phyloP scores from a whole-genome alignment of 1,140 invertebrate species.

The Drosophila trapezifrons region DNA sequence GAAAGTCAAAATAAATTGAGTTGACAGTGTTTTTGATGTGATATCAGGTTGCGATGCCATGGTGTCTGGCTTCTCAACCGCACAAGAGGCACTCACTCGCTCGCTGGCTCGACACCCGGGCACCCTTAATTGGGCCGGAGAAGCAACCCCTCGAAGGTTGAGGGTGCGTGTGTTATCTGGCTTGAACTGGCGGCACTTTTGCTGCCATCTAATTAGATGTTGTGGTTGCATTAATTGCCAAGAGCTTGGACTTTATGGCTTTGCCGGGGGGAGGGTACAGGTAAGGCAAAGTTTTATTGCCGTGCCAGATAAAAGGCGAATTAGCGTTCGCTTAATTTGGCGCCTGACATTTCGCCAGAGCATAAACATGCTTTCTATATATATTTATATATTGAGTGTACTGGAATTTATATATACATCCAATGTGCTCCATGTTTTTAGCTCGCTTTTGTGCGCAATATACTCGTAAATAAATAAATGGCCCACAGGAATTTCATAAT shows the following conservation, averaged over 20 bases:
- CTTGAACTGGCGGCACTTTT: conserved; percentile 58
- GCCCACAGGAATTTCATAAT: conserved; percentile 61
- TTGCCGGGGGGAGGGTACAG: conserved; percentile 48
- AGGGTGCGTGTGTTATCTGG: conserved; percentile 63
- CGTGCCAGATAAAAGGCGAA: conserved; percentile 59
- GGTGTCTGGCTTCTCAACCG: conserved; percentile 56
- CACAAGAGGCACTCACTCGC: conserved; percentile 53
- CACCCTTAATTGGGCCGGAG: conserved; percentile 56
- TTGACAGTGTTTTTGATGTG: conserved; percentile 34
- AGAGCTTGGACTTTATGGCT: conserved; percentile 71
- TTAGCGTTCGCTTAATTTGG: conserved; percentile 65
- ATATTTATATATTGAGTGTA: conserved; percentile 8
- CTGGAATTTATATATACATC: conserved; percentile 9
- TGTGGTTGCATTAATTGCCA: conserved; percentile 75
- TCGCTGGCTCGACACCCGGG: conserved; percentile 44
- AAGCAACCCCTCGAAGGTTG: conserved; percentile 18
- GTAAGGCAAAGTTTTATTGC: conserved; percentile 55
- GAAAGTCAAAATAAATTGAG: conserved; percentile 39
- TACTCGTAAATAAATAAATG: conserved; percentile 64
- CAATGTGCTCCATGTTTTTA: conserved; percentile 12
- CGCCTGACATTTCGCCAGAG: conserved; percentile 28
- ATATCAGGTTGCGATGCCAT: conserved; percentile 39
- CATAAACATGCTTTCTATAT: not conserved
- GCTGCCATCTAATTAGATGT: conserved; percentile 71
- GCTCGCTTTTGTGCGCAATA: conserved; percentile 9